Conservation (phyloP, 1,140 invertebrate species). For the Drosophila serrata region DNA sequence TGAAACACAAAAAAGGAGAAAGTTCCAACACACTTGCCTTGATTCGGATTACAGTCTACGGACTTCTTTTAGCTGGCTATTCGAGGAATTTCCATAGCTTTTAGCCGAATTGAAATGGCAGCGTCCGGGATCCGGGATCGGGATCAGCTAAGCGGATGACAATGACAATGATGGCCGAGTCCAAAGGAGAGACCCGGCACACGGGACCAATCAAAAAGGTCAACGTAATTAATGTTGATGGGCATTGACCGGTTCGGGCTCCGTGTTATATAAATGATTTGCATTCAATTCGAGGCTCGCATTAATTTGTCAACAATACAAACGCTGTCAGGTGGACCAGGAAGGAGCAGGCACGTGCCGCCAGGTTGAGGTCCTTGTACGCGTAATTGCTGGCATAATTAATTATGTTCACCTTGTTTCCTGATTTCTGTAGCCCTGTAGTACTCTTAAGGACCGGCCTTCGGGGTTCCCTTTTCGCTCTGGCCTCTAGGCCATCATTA, state of each 20-base stretch:
- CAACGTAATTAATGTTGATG: slow-evolving; percentile 52
- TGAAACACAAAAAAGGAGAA: slow-evolving; percentile 42
- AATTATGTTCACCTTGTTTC: slow-evolving; percentile 55
- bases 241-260: slow-evolving; percentile 35
- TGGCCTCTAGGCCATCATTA: slow-evolving; percentile 26
- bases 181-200: background rate
- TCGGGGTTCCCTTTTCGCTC: background rate
- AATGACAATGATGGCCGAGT: slow-evolving; percentile 28
- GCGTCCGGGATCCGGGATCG: slow-evolving; percentile 1
- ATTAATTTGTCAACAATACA: slow-evolving; percentile 60
- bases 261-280: slow-evolving; percentile 38
- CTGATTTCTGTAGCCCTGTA: slow-evolving; percentile 34
- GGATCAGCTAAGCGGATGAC: slow-evolving; percentile 38
- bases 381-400: slow-evolving; percentile 58
- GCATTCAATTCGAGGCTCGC: slow-evolving; percentile 36
- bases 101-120: slow-evolving; percentile 62
- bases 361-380: slow-evolving; percentile 34
- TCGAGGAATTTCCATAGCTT: slow-evolving; percentile 48
- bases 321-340: slow-evolving; percentile 21
- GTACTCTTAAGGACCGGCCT: background rate
- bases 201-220: slow-evolving; percentile 25
- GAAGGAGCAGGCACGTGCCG: slow-evolving; percentile 33
- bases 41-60: slow-evolving; percentile 20
- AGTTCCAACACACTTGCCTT: slow-evolving; percentile 30
- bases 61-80: slow-evolving; percentile 32